Percentiles rank a stretch among this genome's conserved stretches.
These are phyloP conservation scores for Otolemur crassicaudatus DNA, from an alignment of 2,797 vertebrate species.

Conservation along the genomic window DNA sequence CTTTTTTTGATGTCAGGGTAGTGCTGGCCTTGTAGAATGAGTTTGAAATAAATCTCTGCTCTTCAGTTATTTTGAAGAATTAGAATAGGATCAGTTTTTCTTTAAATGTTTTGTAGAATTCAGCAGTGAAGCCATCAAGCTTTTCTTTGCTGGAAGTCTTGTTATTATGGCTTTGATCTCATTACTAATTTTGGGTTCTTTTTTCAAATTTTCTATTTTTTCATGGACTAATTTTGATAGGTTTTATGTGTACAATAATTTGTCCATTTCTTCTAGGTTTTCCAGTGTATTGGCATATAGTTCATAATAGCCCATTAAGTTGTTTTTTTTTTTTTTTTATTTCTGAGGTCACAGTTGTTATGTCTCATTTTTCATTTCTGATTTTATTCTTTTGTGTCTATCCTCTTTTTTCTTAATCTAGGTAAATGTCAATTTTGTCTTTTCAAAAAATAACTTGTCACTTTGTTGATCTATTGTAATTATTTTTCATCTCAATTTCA, in stretches of 20 bases:
- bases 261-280: neutral
- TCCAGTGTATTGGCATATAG: neutral
- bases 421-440: neutral
- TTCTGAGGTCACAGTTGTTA: neutral
- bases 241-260: neutral
- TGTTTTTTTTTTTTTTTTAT: neutral
- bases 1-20: neutral
- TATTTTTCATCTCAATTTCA: neutral
- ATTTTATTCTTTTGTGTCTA: neutral
- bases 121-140: neutral
- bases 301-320: neutral
- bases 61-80: neutral
- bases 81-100: neutral
- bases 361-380: neutral
- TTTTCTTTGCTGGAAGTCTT: neutral
- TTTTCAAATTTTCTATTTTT: neutral
- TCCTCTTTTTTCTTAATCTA: neutral
- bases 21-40: neutral
- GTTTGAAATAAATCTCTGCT: neutral
- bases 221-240: neutral
- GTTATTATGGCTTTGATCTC: neutral
- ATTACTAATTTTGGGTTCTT: neutral
- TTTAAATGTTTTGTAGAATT: neutral
- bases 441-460: neutral
- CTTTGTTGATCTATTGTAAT: neutral